These are phyloP conservation scores for Gisinianus flammeolus DNA, from an alignment of 2,888 invertebrate species.

Conservation along the genomic window DNA sequence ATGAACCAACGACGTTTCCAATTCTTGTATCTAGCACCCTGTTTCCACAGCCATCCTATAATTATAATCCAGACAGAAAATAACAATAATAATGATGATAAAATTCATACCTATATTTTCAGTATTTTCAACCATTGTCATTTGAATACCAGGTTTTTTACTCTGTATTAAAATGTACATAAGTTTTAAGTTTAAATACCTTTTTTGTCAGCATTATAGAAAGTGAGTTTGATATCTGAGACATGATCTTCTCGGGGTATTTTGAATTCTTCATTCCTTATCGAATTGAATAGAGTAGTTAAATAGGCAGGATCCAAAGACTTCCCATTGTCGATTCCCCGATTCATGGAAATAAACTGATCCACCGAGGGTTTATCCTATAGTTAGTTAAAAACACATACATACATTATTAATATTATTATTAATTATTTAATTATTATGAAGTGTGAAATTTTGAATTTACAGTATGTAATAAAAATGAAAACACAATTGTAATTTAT, in stretches of 20 bases:
- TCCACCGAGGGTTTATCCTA: conserved; percentile 62
- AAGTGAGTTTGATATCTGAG: conserved; percentile 65
- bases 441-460: too few relatives aligned
- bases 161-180: too few relatives aligned
- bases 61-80: not conserved
- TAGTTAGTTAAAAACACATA: not conserved
- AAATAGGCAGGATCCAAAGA: conserved; percentile 64
- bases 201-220: conserved; percentile 67
- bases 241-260: conserved; percentile 66
- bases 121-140: too few relatives aligned
- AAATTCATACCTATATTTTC: too few relatives aligned
- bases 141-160: too few relatives aligned
- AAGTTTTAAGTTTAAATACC: conserved; percentile 38
- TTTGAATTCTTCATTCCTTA: conserved; percentile 67
- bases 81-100: too few relatives aligned
- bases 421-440: too few relatives aligned
- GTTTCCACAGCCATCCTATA: conserved; percentile 66
- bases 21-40: conserved; percentile 65
- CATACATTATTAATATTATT: not conserved
- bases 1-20: conserved; percentile 68
- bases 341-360: conserved; percentile 65
- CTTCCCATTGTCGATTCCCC: conserved; percentile 65
- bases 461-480: not conserved
- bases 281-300: conserved; percentile 61
- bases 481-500: too few relatives aligned